Evolutionary conservation across 2,113 vertebrate species (phyloP), one percentile per base, ranked within the genome.

Genomic region (Colaptes auratus): DNA sequence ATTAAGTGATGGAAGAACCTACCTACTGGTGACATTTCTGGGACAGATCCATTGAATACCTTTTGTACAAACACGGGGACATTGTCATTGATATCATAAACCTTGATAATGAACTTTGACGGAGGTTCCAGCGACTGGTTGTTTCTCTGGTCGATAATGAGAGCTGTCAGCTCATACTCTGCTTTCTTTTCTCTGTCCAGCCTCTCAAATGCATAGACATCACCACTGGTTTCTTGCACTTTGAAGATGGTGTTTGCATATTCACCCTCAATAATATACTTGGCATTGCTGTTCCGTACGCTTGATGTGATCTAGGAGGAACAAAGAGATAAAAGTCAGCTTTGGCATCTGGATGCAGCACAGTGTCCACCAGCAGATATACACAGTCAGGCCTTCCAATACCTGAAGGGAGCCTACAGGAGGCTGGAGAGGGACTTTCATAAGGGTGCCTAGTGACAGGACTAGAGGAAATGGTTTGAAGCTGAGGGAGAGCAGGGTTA

Each of bases 11-110:
- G 10, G n/a, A 55, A 71, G 79, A 28, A 85, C 97, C 0, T 97
- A 99, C 99, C 99, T 58, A 92, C 83, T 4, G 35, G 15, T 5
- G 99, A 98, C 97, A 99, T 98, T 94, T 99, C 99, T 7, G 90
- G 95, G 25, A 99, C 97, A 7, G 98, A 99, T 2, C 98, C 98
- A 2, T 98, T 99, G 92, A 97, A 98, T 10, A 97, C 17, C 15
- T 74, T 91, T 59, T 90, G 94, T 0, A 97, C 94, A 90, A 99
- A 99, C 59, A 98, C 96, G 0, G 99, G 99, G 10, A 19, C 96
- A 17, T 99, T 98, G 97, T 99, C 99, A 8, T 99, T 99, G 70
- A 99, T 96, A 7, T 99, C 99, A 0, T 97, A 97, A 28, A 99
- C 98, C 44, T 98, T 98, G 82, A 99, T 98, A 2, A 95, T 94